Conservation (phyloP, 1,140 invertebrate genomes). For the Myzus persicae region DNA sequence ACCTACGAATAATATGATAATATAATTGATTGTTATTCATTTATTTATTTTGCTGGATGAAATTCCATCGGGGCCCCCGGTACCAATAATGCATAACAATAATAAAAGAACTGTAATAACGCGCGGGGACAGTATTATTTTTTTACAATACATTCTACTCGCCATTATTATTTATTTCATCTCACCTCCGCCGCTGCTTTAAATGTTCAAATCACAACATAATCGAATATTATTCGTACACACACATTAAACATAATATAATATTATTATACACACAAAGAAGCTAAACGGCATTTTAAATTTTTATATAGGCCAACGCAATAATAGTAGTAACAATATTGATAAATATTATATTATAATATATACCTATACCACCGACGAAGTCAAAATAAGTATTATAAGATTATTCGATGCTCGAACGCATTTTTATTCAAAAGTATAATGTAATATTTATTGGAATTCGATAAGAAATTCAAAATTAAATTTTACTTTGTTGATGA, state of each 20-base stretch:
- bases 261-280: background rate
- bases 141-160: background rate
- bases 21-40: background rate
- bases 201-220: background rate
- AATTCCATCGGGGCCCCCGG: background rate
- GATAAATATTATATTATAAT: background rate
- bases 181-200: background rate
- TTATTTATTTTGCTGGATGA: background rate
- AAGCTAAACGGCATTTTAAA: background rate
- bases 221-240: background rate
- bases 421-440: background rate
- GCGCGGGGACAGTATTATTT: background rate
- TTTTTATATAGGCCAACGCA: background rate
- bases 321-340: background rate
- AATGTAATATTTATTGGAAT: background rate
- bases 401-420: background rate
- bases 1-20: background rate
- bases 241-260: too few species aligned
- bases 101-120: constrained; percentile 13
- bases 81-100: background rate
- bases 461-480: background rate
- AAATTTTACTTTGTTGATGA: background rate
- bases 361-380: background rate
- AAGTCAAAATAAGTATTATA: background rate
- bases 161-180: background rate